Evolutionary conservation across 2,797 vertebrate species (phyloP), one percentile per base, ranked within the genome.

Genomic region (Takifugu rubripes): DNA sequence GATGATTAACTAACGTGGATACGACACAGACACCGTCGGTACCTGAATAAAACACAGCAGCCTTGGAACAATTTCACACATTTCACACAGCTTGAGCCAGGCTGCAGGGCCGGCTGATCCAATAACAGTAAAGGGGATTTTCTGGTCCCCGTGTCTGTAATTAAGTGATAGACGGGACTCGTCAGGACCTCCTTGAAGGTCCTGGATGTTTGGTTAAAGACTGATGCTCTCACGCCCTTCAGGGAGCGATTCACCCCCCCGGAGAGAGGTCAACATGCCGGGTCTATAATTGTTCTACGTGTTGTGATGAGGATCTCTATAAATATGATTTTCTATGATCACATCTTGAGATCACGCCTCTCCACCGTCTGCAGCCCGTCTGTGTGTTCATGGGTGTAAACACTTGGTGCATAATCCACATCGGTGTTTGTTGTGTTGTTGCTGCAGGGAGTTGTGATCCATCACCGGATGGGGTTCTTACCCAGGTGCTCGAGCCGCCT

Each of bases 371-470:
- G 54, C 52, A 33, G 57, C 74, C 29, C 48, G 1, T 17, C 45
- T 68, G 72, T 62, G 75, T 76, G 75, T 63, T 60, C 78, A 71
- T 70, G 79, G 47, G 5, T 78, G 77, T 73, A 75, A 80, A 64
- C 80, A 75, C 70, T 67, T 33, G 31, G 10, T 33, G 31, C 31
- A 21, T n/a, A 9, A 7, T 50, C 73, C 66, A 60, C 69, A 73
- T 68, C 68, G 53, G 74, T 64, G 75, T 75, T 58, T 50, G 73
- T 58, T 8, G 69, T 77, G 73, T 87, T 87, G 75, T 81, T 59
- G 79, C 82, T 76, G 59, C 54, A 70, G 79, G 86, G 75, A 61
- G 64, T 66, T 59, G 66, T 15, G 52, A 87, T 86, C 82, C 70
- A 87, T 88, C 83, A 85, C 61, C 12, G 48, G 68, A 58, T 31